Conservation (phyloP, 2,888 invertebrate species). For the Chouioia cunea region DNA sequence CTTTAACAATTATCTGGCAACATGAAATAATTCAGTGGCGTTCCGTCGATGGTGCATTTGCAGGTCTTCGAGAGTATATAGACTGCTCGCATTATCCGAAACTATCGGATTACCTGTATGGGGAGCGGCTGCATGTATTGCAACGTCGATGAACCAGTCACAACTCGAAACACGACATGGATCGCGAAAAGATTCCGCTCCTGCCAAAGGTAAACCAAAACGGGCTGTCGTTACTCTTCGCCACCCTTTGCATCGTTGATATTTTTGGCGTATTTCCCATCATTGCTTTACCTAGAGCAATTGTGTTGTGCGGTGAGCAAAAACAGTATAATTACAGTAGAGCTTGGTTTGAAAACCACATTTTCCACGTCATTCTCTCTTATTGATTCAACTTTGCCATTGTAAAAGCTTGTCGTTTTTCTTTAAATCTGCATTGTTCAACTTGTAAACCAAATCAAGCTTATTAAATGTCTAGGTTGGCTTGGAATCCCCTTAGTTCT, state of each 20-base stretch:
- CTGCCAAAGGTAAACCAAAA: slow-evolving; percentile 48
- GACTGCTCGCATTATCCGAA: slow-evolving; percentile 16
- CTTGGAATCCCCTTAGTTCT: slow-evolving; percentile 79
- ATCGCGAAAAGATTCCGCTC: slow-evolving; percentile 57
- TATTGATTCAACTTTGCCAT: too few species aligned
- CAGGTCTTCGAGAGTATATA: slow-evolving; percentile 27
- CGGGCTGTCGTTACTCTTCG: slow-evolving; percentile 76
- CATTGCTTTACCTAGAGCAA: slow-evolving; percentile 80
- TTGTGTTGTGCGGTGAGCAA: slow-evolving; percentile 80
- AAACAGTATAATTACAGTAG: too few species aligned
- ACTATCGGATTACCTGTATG: slow-evolving; percentile 27
- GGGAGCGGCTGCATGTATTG: background rate
- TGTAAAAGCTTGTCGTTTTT: background rate
- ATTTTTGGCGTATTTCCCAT: slow-evolving; percentile 88
- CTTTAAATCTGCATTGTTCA: background rate
- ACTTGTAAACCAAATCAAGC: too few species aligned
- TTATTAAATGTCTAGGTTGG: slow-evolving; percentile 70
- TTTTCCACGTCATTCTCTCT: too few species aligned
- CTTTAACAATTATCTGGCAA: too few species aligned
- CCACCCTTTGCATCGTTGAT: slow-evolving; percentile 83
- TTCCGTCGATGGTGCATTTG: slow-evolving; percentile 18
- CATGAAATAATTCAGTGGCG: background rate
- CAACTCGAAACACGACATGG: slow-evolving; percentile 52
- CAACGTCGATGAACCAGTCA: background rate
- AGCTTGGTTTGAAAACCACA: too few species aligned